phyloP scores from a whole-genome alignment of 2,888 invertebrate genomes.

The Tetrapedia diversipes region DNA sequence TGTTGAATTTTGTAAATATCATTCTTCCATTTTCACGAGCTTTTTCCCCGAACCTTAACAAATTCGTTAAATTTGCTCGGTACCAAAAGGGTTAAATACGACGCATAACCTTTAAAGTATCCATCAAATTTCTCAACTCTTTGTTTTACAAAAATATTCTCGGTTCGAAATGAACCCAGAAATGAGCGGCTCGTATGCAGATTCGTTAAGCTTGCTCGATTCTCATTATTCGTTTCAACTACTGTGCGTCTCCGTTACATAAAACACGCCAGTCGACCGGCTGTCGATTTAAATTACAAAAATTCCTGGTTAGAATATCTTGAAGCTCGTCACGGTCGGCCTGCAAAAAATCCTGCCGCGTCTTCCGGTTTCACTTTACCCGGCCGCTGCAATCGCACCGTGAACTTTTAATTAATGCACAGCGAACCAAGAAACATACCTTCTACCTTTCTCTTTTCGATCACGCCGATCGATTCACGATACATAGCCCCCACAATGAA shows the following conservation, averaged over 20 bases:
- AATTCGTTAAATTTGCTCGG: no score
- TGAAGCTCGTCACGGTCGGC: constrained; percentile 32
- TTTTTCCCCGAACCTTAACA: no score
- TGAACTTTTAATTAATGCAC: constrained; percentile 50
- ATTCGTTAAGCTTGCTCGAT: not conserved
- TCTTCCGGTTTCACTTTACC: constrained; percentile 47
- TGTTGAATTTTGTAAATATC: no score
- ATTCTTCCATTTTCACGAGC: no score
- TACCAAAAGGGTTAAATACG: no score
- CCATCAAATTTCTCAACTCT: no score
- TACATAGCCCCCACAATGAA: no score
- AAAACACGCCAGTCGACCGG: not conserved
- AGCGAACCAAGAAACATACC: not conserved
- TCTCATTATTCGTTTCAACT: not conserved
- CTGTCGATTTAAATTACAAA: constrained; percentile 43
- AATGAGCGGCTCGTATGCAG: not conserved
- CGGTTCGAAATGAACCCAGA: no score
- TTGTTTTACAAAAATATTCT: no score
- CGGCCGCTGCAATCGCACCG: constrained; percentile 42
- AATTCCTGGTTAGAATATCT: constrained; percentile 24
- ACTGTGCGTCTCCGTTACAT: constrained; percentile 14
- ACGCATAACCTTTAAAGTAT: no score
- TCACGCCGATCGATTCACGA: not conserved
- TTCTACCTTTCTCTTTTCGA: not conserved
- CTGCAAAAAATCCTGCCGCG: constrained; percentile 30